Evolutionary conservation across 2,888 invertebrate species (phyloP), one percentile per base, ranked within the genome.

Genomic region (Allolobophora icterica): DNA sequence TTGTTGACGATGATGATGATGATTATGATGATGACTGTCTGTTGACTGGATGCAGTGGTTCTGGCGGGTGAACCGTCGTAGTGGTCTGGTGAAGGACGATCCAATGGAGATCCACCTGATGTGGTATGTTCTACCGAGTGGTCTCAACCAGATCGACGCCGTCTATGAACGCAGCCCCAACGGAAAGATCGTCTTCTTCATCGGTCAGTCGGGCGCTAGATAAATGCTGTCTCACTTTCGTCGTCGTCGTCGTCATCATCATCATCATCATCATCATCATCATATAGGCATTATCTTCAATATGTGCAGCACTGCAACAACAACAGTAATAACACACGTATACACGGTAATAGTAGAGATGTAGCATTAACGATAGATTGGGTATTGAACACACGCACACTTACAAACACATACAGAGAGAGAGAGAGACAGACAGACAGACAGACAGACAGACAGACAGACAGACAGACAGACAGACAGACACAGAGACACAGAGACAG

Each of bases 21-120:
- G 24, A 38, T 35, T 3, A 87, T 24, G 87, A 87, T 8, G 19
- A 87, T 17, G 38, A 38, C 15, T 1, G 13, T 35, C 24, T 35
- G 34, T 8, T 19, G 87, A 87, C 34, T 35, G 87, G 38, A 1
- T 87, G 34, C 30, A 87, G 87, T 87, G 87, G 87, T 87, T 87
- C n/a, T 87, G 87, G 87, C 87, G 87, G 24, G 87, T 87, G 87
- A 87, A 87, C 87, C 87, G 87, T 35, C 35, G 21, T 0, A 17
- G 11, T 35, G 38, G 38, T 35, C 35, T 87, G 38, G 34, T 87
- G 34, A 87, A 24, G 24, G 87, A 87, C 8, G 87, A 87, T 87
- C 87, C 87, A 5, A 87, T 87, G 87, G 87, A 34, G 87, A 87
- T 87, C 87, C 87, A 87, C 19, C 34, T 87, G n/a, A 34, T 87